Base-by-base conservation (phyloP, 2,113 vertebrate genomes). In the Monarcha castaneiventris region DNA sequence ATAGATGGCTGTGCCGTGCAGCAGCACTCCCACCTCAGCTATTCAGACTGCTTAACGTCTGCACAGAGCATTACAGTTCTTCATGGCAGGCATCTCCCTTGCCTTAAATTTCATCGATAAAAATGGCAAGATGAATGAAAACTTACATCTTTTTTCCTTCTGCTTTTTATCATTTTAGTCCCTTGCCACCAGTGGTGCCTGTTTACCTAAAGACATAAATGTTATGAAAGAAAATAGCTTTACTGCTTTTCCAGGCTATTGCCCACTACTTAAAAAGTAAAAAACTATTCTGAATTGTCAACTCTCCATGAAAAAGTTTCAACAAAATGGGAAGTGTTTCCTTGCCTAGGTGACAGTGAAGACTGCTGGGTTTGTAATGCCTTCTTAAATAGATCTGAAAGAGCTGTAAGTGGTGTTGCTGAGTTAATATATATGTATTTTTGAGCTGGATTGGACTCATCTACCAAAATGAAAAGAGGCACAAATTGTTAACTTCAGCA, bases 401-500 rank as follows among this genome's bases (percentile, higher is more conserved):
- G 20, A 87, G 17, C 86, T 67, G 22, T 64, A 61, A 91, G 76
- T 79, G 66, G 54, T 56, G 22, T 61, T 75, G 81, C 87, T 87
- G 58, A 69, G 54, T 84, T 90, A 74, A 88, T 83, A 19, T 16
- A 39, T 46, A 75, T 1, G 0, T 68, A 33, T 74, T 61, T 91
- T 68, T 79, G 74, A 68, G 35, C 56, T 89, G 77, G 54, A 51
- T 76, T 64, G 41, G 58, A 46, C 54, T 66, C 56, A 61, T 49
- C 48, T 59, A 79, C 85, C 59, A 41, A 44, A 91, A 80, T 79
- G 71, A 54, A 72, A 81, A 59, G 73, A 89, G 23, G 49, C 77
- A 89, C 81, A 82, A 91, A 69, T 46, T 87, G 66, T 89, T 81
- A 95, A 89, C 74, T 85, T 75, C 62, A 82, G 66, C 89, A 84